phyloP scores from a whole-genome alignment of 2,888 invertebrate species.

The Campoletis raptor region DNA sequence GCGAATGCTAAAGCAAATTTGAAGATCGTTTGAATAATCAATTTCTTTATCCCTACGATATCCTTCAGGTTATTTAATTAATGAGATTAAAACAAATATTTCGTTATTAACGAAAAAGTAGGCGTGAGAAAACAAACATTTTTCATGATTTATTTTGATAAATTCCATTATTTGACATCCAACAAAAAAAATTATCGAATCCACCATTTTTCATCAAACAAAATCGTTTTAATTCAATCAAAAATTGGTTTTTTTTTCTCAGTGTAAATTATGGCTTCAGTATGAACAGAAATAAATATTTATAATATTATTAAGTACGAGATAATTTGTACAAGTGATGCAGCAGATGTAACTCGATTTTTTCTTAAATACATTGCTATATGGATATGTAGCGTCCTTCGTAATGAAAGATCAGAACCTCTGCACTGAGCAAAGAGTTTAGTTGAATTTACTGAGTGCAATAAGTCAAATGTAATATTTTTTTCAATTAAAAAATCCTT shows the following conservation, averaged over 20 bases:
- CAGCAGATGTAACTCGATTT: background rate
- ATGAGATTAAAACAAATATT: too few species aligned
- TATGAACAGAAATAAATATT: constrained; percentile 7
- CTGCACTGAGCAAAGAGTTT: background rate
- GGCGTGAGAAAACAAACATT: too few species aligned
- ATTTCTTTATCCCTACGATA: too few species aligned
- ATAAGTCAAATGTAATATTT: background rate
- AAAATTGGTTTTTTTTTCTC: background rate
- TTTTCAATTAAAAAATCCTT: too few species aligned
- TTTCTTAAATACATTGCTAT: background rate
- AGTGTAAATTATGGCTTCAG: background rate
- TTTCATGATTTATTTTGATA: too few species aligned
- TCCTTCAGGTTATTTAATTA: too few species aligned
- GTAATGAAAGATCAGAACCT: background rate
- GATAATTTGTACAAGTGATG: constrained; percentile 7
- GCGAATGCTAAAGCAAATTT: too few species aligned
- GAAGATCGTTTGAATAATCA: too few species aligned
- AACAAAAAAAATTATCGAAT: too few species aligned
- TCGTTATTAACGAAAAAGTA: too few species aligned
- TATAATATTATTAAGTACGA: background rate
- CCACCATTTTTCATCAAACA: too few species aligned
- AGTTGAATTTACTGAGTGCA: background rate
- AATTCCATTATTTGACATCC: too few species aligned
- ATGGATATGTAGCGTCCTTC: background rate
- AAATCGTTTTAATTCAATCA: background rate